Evolutionary conservation across 2,888 invertebrate species (phyloP).

Genomic region (Ornithoptera priamus): DNA sequence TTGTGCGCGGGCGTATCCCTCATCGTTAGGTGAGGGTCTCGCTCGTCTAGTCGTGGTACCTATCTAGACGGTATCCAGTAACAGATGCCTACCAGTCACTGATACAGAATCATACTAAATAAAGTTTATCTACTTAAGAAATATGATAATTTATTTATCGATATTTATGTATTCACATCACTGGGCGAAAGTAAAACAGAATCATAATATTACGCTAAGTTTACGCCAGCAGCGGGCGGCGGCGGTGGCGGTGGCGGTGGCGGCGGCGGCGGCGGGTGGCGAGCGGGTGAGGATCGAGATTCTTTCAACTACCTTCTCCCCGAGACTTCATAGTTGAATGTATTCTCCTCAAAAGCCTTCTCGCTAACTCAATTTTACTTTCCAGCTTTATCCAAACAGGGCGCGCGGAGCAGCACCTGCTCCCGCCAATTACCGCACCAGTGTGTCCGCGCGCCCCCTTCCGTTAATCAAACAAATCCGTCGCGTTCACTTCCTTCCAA

Average conservation of each 20-base stretch:
- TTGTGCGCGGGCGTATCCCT: too few species aligned
- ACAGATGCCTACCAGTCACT: too few species aligned
- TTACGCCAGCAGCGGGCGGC: slow-evolving; percentile 31
- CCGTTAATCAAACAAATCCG: too few species aligned
- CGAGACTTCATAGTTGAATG: slow-evolving; percentile 31
- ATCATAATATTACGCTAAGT: slow-evolving; percentile 38
- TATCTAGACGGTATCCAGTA: too few species aligned
- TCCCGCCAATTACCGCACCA: slow-evolving; percentile 1
- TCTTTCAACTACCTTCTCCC: slow-evolving; percentile 29
- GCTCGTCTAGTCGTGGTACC: too few species aligned
- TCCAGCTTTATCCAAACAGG: slow-evolving; percentile 20
- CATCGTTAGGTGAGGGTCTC: too few species aligned
- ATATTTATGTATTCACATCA: slow-evolving; percentile 7
- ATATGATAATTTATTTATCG: slow-evolving; percentile 3
- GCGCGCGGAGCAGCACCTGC: slow-evolving; percentile 15
- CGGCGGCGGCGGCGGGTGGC: background rate
- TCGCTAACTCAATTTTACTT: slow-evolving; percentile 26
- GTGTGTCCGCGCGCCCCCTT: too few species aligned
- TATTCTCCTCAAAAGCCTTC: slow-evolving; percentile 29
- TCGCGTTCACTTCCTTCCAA: too few species aligned
- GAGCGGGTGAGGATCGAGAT: slow-evolving; percentile 9
- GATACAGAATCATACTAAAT: too few species aligned
- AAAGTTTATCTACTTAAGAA: too few species aligned
- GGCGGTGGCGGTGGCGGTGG: background rate
- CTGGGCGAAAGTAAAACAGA: slow-evolving; percentile 27